These are phyloP conservation scores for Globicephala melas DNA, from an alignment of 2,113 vertebrate genomes.

Conservation along the genomic window DNA sequence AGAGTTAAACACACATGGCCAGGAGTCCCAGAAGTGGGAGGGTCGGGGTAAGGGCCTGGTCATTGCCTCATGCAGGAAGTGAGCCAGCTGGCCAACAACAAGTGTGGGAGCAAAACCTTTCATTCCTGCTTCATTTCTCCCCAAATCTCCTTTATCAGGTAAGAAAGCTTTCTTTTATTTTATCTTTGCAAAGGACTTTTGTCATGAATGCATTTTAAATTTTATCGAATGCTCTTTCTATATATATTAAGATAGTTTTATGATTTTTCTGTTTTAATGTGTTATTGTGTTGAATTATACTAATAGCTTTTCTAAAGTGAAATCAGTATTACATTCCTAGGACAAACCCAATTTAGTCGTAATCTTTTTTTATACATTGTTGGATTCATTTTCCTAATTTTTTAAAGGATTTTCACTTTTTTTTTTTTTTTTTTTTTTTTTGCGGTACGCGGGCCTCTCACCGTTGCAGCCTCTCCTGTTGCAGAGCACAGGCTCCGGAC, in stretches of 20 bases:
- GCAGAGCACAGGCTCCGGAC: too few species aligned
- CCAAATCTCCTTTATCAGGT: neutral
- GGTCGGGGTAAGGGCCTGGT: neutral
- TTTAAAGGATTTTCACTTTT: neutral
- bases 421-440: too few species aligned
- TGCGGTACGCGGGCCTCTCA: too few species aligned
- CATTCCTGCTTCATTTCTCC: neutral
- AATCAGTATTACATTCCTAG: neutral
- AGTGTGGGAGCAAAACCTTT: neutral
- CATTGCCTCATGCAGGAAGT: accelerated
- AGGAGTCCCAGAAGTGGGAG: neutral
- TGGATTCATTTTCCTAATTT: neutral
- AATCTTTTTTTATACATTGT: neutral
- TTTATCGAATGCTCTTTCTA: neutral
- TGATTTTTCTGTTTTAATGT: neutral
- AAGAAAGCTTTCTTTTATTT: neutral
- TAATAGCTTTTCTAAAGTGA: neutral
- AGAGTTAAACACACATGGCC: neutral
- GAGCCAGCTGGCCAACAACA: neutral
- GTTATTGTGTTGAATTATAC: neutral
- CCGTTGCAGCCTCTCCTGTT: too few species aligned
- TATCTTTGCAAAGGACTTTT: neutral
- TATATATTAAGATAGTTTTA: neutral
- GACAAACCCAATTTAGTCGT: neutral
- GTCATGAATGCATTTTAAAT: neutral